Evolutionary conservation across 2,888 invertebrate species (phyloP).

Genomic region (Alloscopus bannaensis): DNA sequence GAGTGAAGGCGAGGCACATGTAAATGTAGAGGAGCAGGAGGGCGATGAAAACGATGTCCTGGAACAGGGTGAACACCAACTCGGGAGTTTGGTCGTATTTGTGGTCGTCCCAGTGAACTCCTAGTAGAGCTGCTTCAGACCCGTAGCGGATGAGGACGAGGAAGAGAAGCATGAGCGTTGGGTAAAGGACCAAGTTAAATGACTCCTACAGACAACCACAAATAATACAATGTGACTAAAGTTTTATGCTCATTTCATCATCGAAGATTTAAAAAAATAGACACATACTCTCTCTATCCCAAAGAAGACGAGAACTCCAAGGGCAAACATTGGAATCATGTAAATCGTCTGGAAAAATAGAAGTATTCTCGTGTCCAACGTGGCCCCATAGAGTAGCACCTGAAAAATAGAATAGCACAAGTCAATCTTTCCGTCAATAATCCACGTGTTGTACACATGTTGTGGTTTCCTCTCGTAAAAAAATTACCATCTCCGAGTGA

Average conservation of each 20-base stretch:
- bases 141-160: conserved; percentile 60
- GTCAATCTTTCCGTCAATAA: conserved; percentile 5
- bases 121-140: conserved; percentile 51
- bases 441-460: too few relatives aligned
- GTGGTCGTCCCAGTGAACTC: conserved; percentile 60
- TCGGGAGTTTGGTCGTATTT: conserved; percentile 53
- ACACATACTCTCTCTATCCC: conserved; percentile 62
- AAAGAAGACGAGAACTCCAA: conserved; percentile 57
- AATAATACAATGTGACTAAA: conserved; percentile 9
- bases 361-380: conserved; percentile 59
- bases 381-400: conserved; percentile 62
- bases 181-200: conserved; percentile 58
- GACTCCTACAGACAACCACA: conserved; percentile 38
- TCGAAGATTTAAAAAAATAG: background rate
- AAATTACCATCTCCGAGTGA: conserved; percentile 63
- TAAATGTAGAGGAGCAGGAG: conserved; percentile 57
- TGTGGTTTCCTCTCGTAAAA: conserved; percentile 2
- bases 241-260: background rate
- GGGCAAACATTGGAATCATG: conserved; percentile 63
- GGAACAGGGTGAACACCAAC: conserved; percentile 39
- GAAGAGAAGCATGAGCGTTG: conserved; percentile 58
- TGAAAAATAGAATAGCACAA: background rate
- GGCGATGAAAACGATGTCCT: conserved; percentile 47
- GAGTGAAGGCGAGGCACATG: conserved; percentile 51
- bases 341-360: conserved; percentile 65